Conservation (phyloP, 2,888 invertebrate genomes). For the Galeopsomyia nigrocyanea region DNA sequence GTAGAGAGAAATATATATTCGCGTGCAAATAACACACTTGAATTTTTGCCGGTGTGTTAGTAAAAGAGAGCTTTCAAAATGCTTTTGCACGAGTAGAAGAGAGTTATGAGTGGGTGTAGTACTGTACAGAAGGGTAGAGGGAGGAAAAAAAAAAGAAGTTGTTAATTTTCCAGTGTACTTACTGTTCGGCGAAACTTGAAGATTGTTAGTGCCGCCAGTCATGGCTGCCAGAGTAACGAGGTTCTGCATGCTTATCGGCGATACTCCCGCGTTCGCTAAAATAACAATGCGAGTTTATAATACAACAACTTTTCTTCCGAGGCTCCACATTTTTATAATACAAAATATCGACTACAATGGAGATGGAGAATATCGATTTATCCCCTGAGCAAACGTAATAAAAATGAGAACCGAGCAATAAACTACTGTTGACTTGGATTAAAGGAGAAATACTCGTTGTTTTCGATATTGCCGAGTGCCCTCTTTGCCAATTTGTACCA, state of each 20-base stretch:
- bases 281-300: conserved; percentile 35
- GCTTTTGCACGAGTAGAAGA: conserved; percentile 4
- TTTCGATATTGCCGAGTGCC: too few relatives aligned
- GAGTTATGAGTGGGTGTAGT: neutral
- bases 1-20: conserved; percentile 15
- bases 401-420: too few relatives aligned
- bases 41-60: conserved; percentile 20
- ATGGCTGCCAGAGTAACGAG: conserved; percentile 90
- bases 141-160: conserved; percentile 9
- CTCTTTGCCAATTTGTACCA: too few relatives aligned
- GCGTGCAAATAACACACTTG: conserved; percentile 1
- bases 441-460: too few relatives aligned
- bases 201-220: conserved; percentile 72
- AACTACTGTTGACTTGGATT: too few relatives aligned
- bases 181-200: conserved; percentile 72
- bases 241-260: conserved; percentile 90
- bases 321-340: too few relatives aligned
- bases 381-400: too few relatives aligned
- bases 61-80: conserved; percentile 23
- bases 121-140: neutral
- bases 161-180: conserved; percentile 55
- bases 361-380: too few relatives aligned
- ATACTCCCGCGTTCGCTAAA: conserved; percentile 68
- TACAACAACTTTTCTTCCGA: too few relatives aligned
- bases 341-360: too few relatives aligned